These are phyloP conservation scores for Halictus quadricinctus DNA, from an alignment of 2,888 invertebrate genomes.

Conservation along the genomic window DNA sequence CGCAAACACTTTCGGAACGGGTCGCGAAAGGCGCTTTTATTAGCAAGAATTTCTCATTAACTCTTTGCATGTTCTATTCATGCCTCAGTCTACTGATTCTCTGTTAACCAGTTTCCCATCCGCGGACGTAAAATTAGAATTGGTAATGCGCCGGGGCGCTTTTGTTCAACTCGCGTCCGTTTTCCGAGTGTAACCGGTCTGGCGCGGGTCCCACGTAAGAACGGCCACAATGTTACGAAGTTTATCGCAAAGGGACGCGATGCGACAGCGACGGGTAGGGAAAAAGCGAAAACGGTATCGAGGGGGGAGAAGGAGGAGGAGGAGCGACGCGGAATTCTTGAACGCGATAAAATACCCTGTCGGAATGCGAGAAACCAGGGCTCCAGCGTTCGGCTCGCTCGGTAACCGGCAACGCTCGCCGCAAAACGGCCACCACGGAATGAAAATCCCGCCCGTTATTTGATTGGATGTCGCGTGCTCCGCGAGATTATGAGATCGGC, in stretches of 20 bases:
- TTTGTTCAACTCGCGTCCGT: not conserved
- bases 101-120: constrained; percentile 12
- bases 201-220: not conserved
- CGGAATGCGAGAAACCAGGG: constrained; percentile 5
- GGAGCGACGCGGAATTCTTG: not conserved
- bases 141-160: constrained; percentile 6
- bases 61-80: constrained; percentile 10
- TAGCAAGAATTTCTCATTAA: constrained; percentile 10
- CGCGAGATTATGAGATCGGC: not conserved
- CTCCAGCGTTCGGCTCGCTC: not conserved
- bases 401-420: constrained; percentile 48
- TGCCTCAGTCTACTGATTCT: not conserved
- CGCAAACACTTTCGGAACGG: not conserved
- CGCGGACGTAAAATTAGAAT: constrained; percentile 12
- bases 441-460: constrained; percentile 43
- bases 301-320: not conserved
- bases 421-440: constrained; percentile 15
- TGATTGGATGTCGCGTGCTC: constrained; percentile 40
- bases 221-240: not conserved
- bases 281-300: not conserved
- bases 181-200: not conserved
- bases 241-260: not conserved
- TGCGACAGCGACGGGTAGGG: not conserved
- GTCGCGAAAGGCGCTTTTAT: not conserved
- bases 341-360: constrained; percentile 4